Evolutionary conservation across 2,888 invertebrate species (phyloP).

Genomic region (Cephus spinipes): DNA sequence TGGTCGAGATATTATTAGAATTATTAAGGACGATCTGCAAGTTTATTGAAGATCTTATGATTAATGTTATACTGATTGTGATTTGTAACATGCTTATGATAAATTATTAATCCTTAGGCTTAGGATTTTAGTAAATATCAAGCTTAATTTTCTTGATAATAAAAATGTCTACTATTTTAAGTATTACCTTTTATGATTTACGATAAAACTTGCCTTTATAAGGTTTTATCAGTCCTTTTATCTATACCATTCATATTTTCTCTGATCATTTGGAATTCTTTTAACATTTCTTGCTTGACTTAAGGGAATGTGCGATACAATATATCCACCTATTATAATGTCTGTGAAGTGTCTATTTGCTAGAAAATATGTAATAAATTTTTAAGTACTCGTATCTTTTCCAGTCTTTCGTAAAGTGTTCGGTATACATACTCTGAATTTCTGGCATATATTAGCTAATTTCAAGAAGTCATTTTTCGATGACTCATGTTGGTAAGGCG

Average conservation of each 20-base stretch:
- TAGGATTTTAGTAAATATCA: neutral
- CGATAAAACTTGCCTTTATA: neutral
- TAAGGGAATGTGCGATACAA: no score
- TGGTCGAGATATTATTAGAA: neutral
- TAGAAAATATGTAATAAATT: neutral
- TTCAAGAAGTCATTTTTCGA: neutral
- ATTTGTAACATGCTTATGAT: neutral
- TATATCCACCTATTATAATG: neutral
- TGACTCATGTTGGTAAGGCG: neutral
- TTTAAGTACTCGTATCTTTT: neutral
- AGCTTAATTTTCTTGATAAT: neutral
- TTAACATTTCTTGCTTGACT: neutral
- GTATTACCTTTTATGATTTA: neutral
- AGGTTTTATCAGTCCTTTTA: neutral
- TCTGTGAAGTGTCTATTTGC: neutral
- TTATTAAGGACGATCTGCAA: neutral
- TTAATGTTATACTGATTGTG: neutral
- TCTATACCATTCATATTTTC: neutral
- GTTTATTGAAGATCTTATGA: neutral
- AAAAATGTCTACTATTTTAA: neutral
- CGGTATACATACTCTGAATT: neutral
- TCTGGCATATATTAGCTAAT: neutral
- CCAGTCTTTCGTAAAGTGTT: neutral
- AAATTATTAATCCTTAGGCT: neutral
- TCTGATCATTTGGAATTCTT: neutral